Percentiles rank a stretch among this genome's conserved stretches.
Conservation (phyloP, 2,113 vertebrate species). For the Gavia stellata region DNA sequence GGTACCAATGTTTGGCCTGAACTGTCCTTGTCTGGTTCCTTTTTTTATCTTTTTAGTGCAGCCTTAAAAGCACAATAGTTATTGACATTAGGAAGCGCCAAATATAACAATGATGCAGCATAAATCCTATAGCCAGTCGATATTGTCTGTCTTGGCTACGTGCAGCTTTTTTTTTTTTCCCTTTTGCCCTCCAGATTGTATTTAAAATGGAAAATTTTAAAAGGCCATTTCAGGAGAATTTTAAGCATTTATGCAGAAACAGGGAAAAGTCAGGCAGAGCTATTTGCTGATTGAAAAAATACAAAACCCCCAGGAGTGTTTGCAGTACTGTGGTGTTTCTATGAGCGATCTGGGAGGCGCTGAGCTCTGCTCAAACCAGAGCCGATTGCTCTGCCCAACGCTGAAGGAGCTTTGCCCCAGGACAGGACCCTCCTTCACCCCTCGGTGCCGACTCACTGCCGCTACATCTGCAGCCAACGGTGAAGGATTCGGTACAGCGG, state of each 20-base stretch:
- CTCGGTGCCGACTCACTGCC: fast-evolving
- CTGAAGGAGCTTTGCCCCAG: neutral
- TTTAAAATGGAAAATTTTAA: neutral
- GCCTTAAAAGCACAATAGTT: neutral
- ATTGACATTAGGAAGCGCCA: neutral
- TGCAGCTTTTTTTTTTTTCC: neutral
- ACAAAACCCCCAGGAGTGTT: neutral
- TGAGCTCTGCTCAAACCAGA: neutral
- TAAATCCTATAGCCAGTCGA: neutral
- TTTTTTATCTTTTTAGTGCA: conserved; percentile 21
- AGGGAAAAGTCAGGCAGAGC: neutral
- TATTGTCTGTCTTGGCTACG: neutral
- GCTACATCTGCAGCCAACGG: neutral
- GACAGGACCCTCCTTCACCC: neutral
- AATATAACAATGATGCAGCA: conserved; percentile 36
- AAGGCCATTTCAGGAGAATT: neutral
- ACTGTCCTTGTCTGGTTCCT: neutral
- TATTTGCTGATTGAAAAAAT: neutral
- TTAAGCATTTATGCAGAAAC: neutral
- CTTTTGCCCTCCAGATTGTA: neutral
- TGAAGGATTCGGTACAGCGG: neutral
- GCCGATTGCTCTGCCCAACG: fast-evolving
- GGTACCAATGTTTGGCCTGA: neutral
- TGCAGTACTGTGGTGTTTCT: neutral
- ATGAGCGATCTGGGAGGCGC: neutral